phyloP scores from a whole-genome alignment of 2,797 vertebrate genomes.

The Odontamblyopus rebecca region DNA sequence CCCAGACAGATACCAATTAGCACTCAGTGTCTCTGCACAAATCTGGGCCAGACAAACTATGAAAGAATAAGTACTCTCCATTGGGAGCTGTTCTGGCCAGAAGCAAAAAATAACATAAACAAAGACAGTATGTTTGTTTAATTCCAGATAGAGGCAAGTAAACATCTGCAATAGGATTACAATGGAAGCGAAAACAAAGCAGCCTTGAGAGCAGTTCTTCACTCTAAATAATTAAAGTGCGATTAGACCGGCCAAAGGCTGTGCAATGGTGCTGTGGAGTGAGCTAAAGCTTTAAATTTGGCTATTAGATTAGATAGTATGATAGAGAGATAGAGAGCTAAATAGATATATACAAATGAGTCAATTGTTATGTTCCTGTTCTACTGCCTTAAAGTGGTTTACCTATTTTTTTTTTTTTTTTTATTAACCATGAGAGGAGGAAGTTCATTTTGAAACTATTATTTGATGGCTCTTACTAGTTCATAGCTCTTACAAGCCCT shows the following conservation, averaged over 20 bases:
- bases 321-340: neutral
- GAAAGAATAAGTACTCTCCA: constrained; percentile 29
- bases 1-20: constrained; percentile 4
- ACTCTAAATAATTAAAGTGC: constrained; percentile 70
- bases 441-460: no score
- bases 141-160: constrained; percentile 40
- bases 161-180: constrained; percentile 57
- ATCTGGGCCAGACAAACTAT: constrained; percentile 26
- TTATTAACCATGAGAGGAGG: no score
- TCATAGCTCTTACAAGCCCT: no score
- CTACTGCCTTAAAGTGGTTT: no score
- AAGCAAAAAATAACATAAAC: constrained; percentile 40
- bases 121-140: constrained; percentile 43
- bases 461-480: no score
- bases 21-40: constrained; percentile 19
- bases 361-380: no score
- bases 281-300: constrained; percentile 29
- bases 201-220: constrained; percentile 61
- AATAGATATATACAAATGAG: neutral
- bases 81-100: constrained; percentile 43
- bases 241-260: constrained; percentile 67
- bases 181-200: constrained; percentile 63
- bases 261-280: constrained; percentile 51
- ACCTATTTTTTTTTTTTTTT: no score
- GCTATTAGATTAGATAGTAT: neutral